Conservation (phyloP, 2,113 vertebrate genomes). For the Rhinoptilus africanus region DNA sequence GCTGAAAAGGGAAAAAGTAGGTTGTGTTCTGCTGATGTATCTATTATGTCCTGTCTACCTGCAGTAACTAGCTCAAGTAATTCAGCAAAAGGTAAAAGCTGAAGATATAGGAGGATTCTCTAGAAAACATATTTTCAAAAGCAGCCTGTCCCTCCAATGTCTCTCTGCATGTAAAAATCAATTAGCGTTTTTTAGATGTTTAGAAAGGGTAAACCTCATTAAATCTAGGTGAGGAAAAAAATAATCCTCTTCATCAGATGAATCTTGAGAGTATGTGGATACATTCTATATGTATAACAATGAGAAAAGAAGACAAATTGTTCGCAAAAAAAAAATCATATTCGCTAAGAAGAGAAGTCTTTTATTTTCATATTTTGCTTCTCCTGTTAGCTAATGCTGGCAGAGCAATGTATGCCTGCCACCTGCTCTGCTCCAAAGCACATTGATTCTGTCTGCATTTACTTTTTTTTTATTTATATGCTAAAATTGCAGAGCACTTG, state of each 20-base stretch:
- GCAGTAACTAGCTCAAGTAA: not conserved
- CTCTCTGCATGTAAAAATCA: not conserved
- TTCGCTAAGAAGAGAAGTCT: not conserved
- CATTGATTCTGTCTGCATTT: not conserved
- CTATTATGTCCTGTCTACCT: not conserved
- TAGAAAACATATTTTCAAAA: not conserved
- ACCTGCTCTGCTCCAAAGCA: not conserved
- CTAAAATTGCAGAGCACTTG: not conserved
- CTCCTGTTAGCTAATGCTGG: not conserved
- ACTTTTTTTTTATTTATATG: not conserved
- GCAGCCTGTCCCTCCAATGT: not conserved
- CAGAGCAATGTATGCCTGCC: not conserved
- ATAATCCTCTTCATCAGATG: not conserved
- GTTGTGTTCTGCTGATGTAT: not conserved
- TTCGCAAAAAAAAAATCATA: not conserved
- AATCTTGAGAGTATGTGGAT: not conserved
- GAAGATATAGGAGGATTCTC: not conserved
- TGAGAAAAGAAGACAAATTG: not conserved
- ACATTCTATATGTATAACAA: not conserved
- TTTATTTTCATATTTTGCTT: not conserved
- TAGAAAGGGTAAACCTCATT: not conserved
- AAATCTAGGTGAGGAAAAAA: not conserved
- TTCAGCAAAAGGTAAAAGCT: not conserved
- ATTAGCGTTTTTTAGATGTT: not conserved
- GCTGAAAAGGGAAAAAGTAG: not conserved